Conservation (phyloP, 2,113 vertebrate species). For the Eptesicus fuscus region DNA sequence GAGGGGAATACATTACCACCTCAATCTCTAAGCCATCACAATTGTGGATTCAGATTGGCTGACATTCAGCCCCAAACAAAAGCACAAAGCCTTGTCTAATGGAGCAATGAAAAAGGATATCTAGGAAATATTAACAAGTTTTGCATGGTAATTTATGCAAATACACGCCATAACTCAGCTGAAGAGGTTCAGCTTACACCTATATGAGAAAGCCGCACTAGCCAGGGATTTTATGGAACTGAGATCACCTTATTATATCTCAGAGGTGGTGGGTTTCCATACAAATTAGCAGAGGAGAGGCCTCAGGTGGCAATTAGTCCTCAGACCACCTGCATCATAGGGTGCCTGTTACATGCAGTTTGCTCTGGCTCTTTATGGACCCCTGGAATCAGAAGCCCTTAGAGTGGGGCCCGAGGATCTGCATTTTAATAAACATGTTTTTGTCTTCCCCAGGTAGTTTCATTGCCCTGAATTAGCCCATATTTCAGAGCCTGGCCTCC, state of each 20-base stretch:
- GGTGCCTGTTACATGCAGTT: slow-evolving; percentile 2
- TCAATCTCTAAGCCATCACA: slow-evolving; percentile 61
- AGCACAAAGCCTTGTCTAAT: slow-evolving; percentile 81
- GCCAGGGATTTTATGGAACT: slow-evolving; percentile 72
- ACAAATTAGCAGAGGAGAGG: slow-evolving; percentile 62
- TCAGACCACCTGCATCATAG: slow-evolving; percentile 30
- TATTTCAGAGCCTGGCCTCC: not conserved
- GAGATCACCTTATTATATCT: slow-evolving; percentile 72
- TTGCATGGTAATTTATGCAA: slow-evolving; percentile 86
- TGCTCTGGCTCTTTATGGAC: not conserved
- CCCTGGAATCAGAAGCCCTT: not conserved
- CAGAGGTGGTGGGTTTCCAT: slow-evolving; percentile 68
- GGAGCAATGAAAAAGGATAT: slow-evolving; percentile 73
- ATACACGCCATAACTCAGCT: slow-evolving; percentile 80
- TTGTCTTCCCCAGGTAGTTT: not conserved
- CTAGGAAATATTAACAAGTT: slow-evolving; percentile 81
- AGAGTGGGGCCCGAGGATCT: not conserved
- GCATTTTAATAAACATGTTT: slow-evolving; percentile 9
- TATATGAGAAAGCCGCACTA: slow-evolving; percentile 63
- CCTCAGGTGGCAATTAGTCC: slow-evolving; percentile 11
- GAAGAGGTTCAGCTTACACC: slow-evolving; percentile 76
- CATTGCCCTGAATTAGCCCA: not conserved
- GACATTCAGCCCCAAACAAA: slow-evolving; percentile 81
- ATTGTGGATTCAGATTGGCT: slow-evolving; percentile 74
- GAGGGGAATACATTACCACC: slow-evolving; percentile 78